A percentile compares a stretch with the other conserved stretches of the same genome.
Conservation (phyloP, 2,113 vertebrate genomes). For the Edolisoma coerulescens region DNA sequence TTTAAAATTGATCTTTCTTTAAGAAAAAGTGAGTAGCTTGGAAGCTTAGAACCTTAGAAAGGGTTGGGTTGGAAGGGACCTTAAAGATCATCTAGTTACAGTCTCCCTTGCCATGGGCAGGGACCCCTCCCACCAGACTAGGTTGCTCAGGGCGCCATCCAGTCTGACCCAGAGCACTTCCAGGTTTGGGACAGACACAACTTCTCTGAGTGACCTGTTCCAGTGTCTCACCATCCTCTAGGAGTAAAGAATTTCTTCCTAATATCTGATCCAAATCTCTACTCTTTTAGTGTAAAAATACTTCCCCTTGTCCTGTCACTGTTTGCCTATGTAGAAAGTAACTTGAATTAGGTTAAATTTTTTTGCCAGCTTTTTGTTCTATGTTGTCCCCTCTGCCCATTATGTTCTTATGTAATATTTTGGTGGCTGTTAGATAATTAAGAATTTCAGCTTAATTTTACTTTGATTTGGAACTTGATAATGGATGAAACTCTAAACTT, state of each 20-base stretch:
- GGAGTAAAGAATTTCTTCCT: background rate
- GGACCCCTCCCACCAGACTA: background rate
- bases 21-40: background rate
- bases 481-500: background rate
- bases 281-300: background rate
- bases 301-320: background rate
- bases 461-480: background rate
- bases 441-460: background rate
- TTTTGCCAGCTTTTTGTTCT: background rate
- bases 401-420: background rate
- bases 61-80: background rate
- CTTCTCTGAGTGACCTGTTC: background rate
- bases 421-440: background rate
- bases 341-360: background rate
- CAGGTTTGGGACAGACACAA: background rate
- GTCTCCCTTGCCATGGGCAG: background rate
- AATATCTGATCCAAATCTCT: background rate
- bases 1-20: background rate
- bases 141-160: background rate
- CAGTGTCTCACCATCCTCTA: background rate
- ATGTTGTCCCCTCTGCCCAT: accelerated
- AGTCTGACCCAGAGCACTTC: background rate
- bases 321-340: background rate
- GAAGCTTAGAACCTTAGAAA: background rate
- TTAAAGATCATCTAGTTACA: background rate